These are phyloP conservation scores for Psilanteris sp. DNA, from an alignment of 1,140 invertebrate species.

Conservation along the genomic window DNA sequence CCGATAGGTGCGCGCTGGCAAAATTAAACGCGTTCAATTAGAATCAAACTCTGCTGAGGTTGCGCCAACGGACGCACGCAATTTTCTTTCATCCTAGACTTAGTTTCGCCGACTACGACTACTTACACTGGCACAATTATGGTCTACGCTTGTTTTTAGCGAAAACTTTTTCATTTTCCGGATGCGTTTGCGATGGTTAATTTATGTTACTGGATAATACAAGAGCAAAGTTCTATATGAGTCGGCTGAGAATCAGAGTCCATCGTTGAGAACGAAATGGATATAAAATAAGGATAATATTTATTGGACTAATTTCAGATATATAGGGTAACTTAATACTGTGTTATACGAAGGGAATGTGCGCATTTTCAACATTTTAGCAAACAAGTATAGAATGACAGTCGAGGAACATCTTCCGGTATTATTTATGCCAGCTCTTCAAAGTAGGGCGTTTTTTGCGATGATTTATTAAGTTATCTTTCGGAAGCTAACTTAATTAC, in stretches of 20 bases:
- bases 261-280: constrained; percentile 28
- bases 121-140: constrained; percentile 9
- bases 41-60: constrained; percentile 2
- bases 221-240: constrained; percentile 15
- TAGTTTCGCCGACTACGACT: not conserved
- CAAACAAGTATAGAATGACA: too few relatives aligned
- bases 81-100: constrained; percentile 2
- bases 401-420: too few relatives aligned
- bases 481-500: too few relatives aligned
- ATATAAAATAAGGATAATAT: constrained; percentile 43
- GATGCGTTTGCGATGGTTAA: constrained; percentile 34
- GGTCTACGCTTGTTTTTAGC: constrained; percentile 33
- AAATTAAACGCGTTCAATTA: constrained; percentile 3
- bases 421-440: too few relatives aligned
- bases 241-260: constrained; percentile 40
- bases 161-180: constrained; percentile 52
- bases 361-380: too few relatives aligned
- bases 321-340: too few relatives aligned
- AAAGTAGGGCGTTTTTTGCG: too few relatives aligned
- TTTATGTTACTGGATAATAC: constrained; percentile 23
- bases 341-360: too few relatives aligned
- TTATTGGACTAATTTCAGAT: constrained; percentile 40
- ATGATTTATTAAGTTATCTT: too few relatives aligned
- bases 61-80: too few relatives aligned
- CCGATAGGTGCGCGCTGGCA: not conserved